phyloP scores from a whole-genome alignment of 2,797 vertebrate species.

The Netta rufina region DNA sequence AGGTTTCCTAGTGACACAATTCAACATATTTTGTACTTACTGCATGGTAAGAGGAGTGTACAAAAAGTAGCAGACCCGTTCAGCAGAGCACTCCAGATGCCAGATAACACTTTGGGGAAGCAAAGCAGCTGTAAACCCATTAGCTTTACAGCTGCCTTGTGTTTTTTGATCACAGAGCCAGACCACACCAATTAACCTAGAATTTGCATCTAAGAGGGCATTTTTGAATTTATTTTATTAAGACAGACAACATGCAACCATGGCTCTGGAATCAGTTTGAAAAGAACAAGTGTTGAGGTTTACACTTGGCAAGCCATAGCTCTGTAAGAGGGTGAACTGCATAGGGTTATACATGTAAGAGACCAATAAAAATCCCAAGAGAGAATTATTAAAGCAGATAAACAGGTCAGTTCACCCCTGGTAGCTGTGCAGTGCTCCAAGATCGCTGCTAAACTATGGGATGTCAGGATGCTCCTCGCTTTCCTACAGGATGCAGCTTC shows the following conservation, averaged over 20 bases:
- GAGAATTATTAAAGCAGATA: background rate
- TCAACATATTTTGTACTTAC: background rate
- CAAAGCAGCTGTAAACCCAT: background rate
- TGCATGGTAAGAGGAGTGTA: background rate
- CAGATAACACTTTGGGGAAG: background rate
- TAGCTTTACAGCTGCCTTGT: background rate
- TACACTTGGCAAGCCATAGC: background rate
- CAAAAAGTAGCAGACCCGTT: background rate
- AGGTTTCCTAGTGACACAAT: background rate
- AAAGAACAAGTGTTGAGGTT: background rate
- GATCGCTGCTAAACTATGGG: background rate
- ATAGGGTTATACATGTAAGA: background rate
- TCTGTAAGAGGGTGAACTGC: background rate
- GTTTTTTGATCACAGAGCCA: constrained; percentile 2
- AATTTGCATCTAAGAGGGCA: background rate
- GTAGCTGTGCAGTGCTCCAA: background rate
- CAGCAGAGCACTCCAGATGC: background rate
- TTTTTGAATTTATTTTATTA: constrained; percentile 7
- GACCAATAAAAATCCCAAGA: background rate
- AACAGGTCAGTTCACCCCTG: background rate
- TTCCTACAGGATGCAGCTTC: background rate
- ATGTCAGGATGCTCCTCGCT: background rate
- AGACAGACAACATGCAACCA: background rate
- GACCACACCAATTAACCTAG: background rate
- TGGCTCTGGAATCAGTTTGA: background rate